Evolutionary conservation across 2,113 vertebrate genomes (phyloP), one percentile per base, ranked within the genome.

Genomic region (Lontra canadensis): DNA sequence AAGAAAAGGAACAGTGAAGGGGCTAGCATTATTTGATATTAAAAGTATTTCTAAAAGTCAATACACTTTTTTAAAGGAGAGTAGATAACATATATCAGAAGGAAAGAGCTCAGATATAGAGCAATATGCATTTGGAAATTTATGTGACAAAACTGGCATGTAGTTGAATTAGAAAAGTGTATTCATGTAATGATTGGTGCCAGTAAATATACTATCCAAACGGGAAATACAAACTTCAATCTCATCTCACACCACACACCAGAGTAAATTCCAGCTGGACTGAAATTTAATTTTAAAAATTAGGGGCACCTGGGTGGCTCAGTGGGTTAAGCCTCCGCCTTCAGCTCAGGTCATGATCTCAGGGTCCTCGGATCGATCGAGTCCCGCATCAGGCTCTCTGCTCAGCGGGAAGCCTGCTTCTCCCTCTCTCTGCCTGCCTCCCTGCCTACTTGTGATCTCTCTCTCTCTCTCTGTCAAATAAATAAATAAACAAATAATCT

Each of bases 211-310:
- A 55, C 47, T 79, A 89, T 42, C 63, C 71, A 84, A 92, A 92
- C 26, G 34, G 47, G 89, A 96, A 92, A 94, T 42, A 97, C n/a
- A 49, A 92, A 92, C 21, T 44, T 88, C 71, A 34, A 42, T 25
- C 9, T 52, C 63, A 76, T 81, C 80, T 96, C 39, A 80, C 9
- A 92, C 34, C 29, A 71, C 36, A 86, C 47, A 83, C 29, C 21
- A 94, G 49, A 94, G 83, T 83, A 87, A 84, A 71, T 88, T 83
- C 25, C 76, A 88, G 74, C 31, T 95, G 59, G 57, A 94, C 31
- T 91, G 87, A 88, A 91, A 87, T 87, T 63, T 91, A 88, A 79
- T n/a, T 61, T 86, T 57, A 91, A 86, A 86, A 87, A 73, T 49
- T 73, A 49, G 49, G 49, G 49, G 49, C 49, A 5, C 49, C 49